Percentiles rank a stretch among this genome's conserved stretches.
These are phyloP conservation scores for Thaumatotibia leucotreta DNA, from an alignment of 1,140 invertebrate genomes.

Conservation along the genomic window DNA sequence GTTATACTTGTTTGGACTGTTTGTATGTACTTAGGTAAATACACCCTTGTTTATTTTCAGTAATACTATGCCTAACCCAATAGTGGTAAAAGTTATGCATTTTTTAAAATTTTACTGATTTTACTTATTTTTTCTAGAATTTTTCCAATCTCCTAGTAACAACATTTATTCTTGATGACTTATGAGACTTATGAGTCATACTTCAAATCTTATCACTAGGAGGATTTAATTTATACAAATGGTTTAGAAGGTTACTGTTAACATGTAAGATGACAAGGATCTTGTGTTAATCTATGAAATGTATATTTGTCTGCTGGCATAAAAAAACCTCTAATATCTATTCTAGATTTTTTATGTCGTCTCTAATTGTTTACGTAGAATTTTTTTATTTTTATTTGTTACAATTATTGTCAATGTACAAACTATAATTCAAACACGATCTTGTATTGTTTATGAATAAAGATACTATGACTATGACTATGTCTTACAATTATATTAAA, in stretches of 20 bases:
- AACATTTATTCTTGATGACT: background rate
- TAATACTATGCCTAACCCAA: background rate
- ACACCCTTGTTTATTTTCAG: background rate
- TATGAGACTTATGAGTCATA: background rate
- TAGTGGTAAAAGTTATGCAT: no score
- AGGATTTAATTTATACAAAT: background rate
- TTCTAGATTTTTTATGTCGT: no score
- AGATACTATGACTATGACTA: no score
- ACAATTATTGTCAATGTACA: no score
- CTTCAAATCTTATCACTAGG: background rate
- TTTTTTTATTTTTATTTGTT: no score
- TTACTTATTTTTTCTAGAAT: background rate
- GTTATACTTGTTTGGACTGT: constrained; percentile 90
- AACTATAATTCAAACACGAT: no score
- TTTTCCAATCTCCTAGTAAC: no score
- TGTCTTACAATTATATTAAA: no score
- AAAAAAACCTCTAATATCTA: no score
- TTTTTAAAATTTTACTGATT: no score
- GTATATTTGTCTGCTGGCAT: background rate
- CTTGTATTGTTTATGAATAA: no score
- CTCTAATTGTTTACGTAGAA: no score
- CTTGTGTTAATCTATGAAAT: background rate
- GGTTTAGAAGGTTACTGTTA: background rate
- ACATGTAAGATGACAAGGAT: background rate
- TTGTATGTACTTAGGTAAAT: constrained; percentile 88